A percentile compares a stretch with the other conserved stretches of the same genome.
phyloP scores from a whole-genome alignment of 2,113 vertebrate species.

The Neolamprologus sp. region DNA sequence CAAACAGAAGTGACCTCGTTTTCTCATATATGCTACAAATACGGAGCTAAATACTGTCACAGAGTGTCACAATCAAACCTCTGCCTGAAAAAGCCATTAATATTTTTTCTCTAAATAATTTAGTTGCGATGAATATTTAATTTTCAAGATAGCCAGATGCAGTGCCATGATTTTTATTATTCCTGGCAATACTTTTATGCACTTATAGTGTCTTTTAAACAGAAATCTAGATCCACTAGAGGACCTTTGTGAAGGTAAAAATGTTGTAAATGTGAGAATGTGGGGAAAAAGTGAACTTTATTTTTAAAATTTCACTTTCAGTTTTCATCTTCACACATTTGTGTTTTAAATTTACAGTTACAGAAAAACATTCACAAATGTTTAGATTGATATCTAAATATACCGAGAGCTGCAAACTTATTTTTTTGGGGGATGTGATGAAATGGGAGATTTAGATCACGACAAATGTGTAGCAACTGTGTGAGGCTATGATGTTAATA shows the following conservation, averaged over 20 bases:
- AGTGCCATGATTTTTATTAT: accelerated
- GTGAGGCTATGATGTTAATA: neutral
- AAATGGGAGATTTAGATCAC: neutral
- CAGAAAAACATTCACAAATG: neutral
- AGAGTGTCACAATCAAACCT: neutral
- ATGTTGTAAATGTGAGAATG: neutral
- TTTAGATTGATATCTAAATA: neutral
- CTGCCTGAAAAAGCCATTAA: neutral
- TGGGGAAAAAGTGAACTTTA: accelerated
- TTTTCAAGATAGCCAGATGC: neutral
- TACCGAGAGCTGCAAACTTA: neutral
- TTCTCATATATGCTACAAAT: neutral
- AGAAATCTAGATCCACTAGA: neutral
- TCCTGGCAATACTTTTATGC: neutral
- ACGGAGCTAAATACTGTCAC: neutral
- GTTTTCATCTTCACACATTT: neutral
- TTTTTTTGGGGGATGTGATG: neutral
- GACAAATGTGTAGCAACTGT: accelerated
- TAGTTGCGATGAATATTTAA: accelerated
- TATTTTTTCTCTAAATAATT: neutral
- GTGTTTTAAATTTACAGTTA: neutral
- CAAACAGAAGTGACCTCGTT: neutral
- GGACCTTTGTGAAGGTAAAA: neutral
- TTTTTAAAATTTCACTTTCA: neutral
- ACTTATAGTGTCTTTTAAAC: neutral